Conservation (phyloP, 2,888 invertebrate species). For the Mesorhabditis belari region DNA sequence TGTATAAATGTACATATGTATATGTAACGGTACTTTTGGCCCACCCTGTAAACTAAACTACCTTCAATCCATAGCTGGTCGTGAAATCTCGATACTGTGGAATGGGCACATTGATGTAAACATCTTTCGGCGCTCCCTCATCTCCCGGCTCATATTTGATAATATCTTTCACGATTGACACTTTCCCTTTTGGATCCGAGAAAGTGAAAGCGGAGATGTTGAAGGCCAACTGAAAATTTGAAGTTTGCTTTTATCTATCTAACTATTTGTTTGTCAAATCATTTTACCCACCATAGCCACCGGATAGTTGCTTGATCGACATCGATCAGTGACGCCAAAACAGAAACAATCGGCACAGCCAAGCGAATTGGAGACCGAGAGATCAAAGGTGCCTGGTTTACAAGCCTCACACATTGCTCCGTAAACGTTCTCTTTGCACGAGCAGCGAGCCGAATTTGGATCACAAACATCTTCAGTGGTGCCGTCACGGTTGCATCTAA, state of each 20-base stretch:
- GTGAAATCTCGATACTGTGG: conserved; percentile 71
- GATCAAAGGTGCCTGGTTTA: conserved; percentile 79
- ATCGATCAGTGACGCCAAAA: conserved; percentile 82
- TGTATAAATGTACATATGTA: too few species aligned
- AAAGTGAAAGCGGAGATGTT: conserved; percentile 29
- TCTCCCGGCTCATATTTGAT: conserved; percentile 28
- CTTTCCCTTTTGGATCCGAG: conserved; percentile 34
- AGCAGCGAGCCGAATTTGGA: conserved; percentile 68
- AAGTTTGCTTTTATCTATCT: background rate
- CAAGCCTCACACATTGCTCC: conserved; percentile 78
- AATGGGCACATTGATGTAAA: conserved; percentile 73
- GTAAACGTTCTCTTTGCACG: conserved; percentile 73
- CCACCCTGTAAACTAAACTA: too few species aligned
- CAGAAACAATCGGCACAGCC: conserved; percentile 97
- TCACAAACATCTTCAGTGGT: conserved; percentile 82
- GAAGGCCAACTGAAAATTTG: conserved; percentile 18
- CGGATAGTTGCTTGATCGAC: conserved; percentile 67
- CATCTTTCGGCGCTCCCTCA: conserved; percentile 22
- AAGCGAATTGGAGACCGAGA: conserved; percentile 73
- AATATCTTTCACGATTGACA: conserved; percentile 27
- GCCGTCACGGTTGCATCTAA: conserved; percentile 42
- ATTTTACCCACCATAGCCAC: conserved; percentile 29
- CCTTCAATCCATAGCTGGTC: conserved; percentile 55
- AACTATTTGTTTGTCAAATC: background rate
- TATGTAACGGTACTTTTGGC: too few species aligned